Conservation (phyloP, 2,888 invertebrate species). For the Lasioglossum oenotherae region DNA sequence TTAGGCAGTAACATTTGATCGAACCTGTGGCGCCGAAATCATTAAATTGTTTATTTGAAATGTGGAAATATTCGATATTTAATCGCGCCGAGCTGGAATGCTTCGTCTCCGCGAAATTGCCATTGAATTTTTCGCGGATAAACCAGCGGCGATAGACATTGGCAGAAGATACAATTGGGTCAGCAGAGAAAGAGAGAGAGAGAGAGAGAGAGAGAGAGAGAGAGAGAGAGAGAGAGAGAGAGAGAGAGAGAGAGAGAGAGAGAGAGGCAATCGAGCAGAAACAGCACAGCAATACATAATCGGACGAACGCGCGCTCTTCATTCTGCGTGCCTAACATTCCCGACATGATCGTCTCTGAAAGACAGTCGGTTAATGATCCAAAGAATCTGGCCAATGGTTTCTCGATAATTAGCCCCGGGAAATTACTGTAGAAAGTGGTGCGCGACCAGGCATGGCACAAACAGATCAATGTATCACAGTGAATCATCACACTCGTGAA, state of each 20-base stretch:
- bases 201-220: too few relatives aligned
- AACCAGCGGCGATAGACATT: neutral
- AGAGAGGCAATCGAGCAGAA: neutral
- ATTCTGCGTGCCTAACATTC: neutral
- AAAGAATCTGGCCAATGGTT: neutral
- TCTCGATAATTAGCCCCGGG: neutral
- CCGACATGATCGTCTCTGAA: neutral
- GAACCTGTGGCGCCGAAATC: too few relatives aligned
- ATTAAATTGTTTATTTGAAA: too few relatives aligned
- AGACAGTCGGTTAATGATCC: slow-evolving; percentile 1
- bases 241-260: too few relatives aligned
- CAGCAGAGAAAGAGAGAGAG: neutral
- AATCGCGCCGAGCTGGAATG: neutral
- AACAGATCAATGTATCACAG: neutral
- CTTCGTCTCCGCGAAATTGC: neutral
- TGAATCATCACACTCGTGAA: neutral
- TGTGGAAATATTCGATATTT: too few relatives aligned
- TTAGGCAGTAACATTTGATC: too few relatives aligned
- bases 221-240: too few relatives aligned
- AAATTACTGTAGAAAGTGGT: neutral
- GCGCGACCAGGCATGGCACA: neutral
- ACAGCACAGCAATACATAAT: neutral
- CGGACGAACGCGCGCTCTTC: neutral
- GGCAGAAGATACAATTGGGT: neutral
- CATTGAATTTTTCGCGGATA: neutral